phyloP scores from a whole-genome alignment of 1,140 invertebrate species.

The Nymphalis io region DNA sequence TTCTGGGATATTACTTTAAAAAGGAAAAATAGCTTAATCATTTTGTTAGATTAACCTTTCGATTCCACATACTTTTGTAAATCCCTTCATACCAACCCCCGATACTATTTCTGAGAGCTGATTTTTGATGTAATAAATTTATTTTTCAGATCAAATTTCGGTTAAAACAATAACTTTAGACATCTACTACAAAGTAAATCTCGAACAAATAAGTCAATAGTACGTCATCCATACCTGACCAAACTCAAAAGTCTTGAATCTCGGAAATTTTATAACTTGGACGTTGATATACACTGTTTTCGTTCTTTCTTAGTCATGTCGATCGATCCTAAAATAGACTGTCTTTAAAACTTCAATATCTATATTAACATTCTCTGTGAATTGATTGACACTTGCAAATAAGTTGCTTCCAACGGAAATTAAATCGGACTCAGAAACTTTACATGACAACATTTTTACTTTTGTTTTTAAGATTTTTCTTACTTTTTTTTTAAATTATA shows the following conservation, averaged over 20 bases:
- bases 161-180: background rate
- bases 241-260: background rate
- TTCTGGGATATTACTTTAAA: too few species aligned
- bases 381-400: slow-evolving; percentile 6
- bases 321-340: background rate
- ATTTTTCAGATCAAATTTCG: too few species aligned
- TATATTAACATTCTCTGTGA: slow-evolving; percentile 12
- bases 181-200: background rate
- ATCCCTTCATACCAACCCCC: too few species aligned
- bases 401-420: slow-evolving; percentile 10
- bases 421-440: slow-evolving; percentile 14
- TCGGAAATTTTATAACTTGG: background rate
- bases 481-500: too few species aligned
- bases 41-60: too few species aligned
- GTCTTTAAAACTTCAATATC: too few species aligned
- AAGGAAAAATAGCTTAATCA: too few species aligned
- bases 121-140: too few species aligned
- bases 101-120: too few species aligned
- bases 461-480: too few species aligned
- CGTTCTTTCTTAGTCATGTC: background rate
- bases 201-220: background rate
- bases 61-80: too few species aligned
- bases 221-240: background rate
- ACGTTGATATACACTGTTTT: slow-evolving; percentile 8
- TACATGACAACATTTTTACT: too few species aligned